phyloP scores from a whole-genome alignment of 2,888 invertebrate genomes.

The Enoplolaimus lenunculus region DNA sequence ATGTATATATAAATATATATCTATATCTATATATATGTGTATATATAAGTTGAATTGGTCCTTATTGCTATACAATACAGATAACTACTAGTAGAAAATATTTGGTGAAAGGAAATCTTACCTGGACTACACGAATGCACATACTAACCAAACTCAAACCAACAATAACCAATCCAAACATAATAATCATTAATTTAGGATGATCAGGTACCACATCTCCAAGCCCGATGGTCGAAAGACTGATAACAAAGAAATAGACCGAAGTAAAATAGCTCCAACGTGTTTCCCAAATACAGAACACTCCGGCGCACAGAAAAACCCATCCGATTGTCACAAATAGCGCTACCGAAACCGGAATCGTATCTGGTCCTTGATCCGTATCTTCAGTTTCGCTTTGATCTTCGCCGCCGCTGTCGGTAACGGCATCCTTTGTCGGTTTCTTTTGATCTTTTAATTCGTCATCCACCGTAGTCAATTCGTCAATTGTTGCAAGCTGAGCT shows the following conservation, averaged over 20 bases:
- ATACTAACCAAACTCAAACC: constrained; percentile 46
- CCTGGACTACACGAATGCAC: constrained; percentile 43
- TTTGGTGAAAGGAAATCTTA: no score
- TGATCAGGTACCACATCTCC: constrained; percentile 45
- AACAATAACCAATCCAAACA: constrained; percentile 43
- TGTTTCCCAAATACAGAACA: constrained; percentile 79
- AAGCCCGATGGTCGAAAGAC: constrained; percentile 43
- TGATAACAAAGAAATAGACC: constrained; percentile 46
- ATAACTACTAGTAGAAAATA: no score
- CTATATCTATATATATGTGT: no score
- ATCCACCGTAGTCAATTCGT: not conserved
- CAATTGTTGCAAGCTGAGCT: not conserved
- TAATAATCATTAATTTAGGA: constrained; percentile 44
- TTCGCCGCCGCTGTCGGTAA: no score
- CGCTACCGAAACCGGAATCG: constrained; percentile 19
- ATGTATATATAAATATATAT: no score
- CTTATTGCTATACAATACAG: no score
- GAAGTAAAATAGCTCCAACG: constrained; percentile 43
- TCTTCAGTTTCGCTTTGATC: not conserved
- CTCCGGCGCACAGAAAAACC: constrained; percentile 71
- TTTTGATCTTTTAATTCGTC: no score
- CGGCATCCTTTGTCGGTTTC: not conserved
- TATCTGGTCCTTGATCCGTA: constrained; percentile 11
- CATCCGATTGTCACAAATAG: constrained; percentile 72
- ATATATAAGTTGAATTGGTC: no score